Evolutionary conservation across 1,140 invertebrate species (phyloP).

Genomic region (Aphelenchoides fujianensis): DNA sequence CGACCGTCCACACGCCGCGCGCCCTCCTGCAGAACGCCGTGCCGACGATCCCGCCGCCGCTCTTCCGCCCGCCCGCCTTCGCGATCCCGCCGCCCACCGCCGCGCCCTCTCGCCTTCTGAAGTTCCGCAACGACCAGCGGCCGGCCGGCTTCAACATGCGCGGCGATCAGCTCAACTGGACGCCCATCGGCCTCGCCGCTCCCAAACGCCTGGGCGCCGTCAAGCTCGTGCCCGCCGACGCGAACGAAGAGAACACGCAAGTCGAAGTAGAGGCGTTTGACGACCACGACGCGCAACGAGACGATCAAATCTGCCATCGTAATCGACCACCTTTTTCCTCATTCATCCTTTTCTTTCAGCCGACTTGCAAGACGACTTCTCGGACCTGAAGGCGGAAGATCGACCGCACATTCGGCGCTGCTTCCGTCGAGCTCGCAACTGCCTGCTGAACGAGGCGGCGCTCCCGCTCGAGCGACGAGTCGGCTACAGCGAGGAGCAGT

Average conservation of each 20-base stretch:
- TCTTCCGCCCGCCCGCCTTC: constrained; percentile 18
- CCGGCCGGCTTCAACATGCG: constrained; percentile 15
- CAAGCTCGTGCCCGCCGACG: constrained; percentile 15
- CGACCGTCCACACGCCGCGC: background rate
- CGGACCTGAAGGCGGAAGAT: constrained; percentile 18
- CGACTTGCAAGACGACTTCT: constrained; percentile 21
- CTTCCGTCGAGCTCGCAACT: constrained; percentile 24
- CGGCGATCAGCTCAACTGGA: constrained; percentile 18
- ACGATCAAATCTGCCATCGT: constrained; percentile 17
- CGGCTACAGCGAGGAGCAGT: constrained; percentile 17
- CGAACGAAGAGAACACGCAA: constrained; percentile 10
- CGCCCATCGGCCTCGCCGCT: constrained; percentile 16
- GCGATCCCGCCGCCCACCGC: background rate
- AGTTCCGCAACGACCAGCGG: constrained; percentile 13
- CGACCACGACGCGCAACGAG: background rate
- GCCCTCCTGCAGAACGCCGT: constrained; percentile 12
- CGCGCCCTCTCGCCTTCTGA: constrained; percentile 10
- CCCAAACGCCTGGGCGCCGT: constrained; percentile 23
- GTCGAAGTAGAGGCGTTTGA: constrained; percentile 21
- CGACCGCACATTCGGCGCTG: constrained; percentile 1
- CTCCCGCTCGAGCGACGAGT: constrained; percentile 26
- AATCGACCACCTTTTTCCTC: too few relatives aligned
- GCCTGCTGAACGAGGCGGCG: constrained; percentile 23
- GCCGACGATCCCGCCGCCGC: constrained; percentile 18
- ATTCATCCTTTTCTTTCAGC: constrained; percentile 14